Evolutionary conservation across 1,140 invertebrate species (phyloP), one percentile per base, ranked within the genome.

Genomic region (Gerris buenoi): DNA sequence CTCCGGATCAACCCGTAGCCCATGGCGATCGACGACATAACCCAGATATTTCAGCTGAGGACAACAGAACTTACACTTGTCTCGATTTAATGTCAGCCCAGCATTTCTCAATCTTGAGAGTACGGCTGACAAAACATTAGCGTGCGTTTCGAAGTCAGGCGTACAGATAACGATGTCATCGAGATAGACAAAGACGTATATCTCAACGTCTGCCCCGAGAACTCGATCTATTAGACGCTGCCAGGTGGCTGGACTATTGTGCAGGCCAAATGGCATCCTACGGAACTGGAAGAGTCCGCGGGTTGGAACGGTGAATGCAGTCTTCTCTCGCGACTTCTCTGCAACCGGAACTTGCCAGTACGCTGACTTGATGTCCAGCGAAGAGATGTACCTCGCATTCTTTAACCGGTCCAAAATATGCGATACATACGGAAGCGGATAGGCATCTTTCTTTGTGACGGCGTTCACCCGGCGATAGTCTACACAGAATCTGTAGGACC

Each of bases 401-500:
- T 18, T 5, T 18, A 46, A 18, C n/a, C n/a, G n/a, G n/a, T 0
- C n/a, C n/a, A n/a, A n/a, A n/a, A n/a, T n/a, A 74, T 74, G 5
- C 71, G 69, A 1, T 10, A 56, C n/a, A 56, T 56, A n/a, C 10
- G 46, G 46, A 13, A 56, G 46, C n/a, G 71, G 70, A 22, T 73
- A 72, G 0, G 72, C 67, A 26, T 76, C 75, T 15, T 71, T 69
- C 2, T 69, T 70, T 0, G 76, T 81, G 0, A 77, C 69, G 0
- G 64, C 33, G 68, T 83, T 84, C 0, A 83, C 56, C 57, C 61
- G n/a, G 10, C 77, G 63, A 64, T 74, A 79, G 70, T 82, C 79
- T 0, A 82, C 68, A 66, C 79, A 81, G 65, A 82, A 80, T 18
- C 80, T 62, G 0, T 71, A 69, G 0, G 68, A 69, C 1, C 75